Conservation (phyloP, 2,888 invertebrate genomes). For the Polyommatus iphigenia region DNA sequence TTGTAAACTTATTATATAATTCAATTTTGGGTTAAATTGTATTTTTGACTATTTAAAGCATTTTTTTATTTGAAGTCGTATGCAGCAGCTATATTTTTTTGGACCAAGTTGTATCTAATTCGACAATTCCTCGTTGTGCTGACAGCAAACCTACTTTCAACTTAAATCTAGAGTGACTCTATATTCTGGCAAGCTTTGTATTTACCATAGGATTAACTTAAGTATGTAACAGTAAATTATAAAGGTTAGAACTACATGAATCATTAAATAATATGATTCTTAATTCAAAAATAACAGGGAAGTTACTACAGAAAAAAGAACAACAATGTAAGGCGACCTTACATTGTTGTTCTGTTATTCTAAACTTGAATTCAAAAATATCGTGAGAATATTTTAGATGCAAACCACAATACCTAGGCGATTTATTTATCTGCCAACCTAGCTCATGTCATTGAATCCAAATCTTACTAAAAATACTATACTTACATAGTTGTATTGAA, state of each 20-base stretch:
- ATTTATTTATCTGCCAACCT: neutral
- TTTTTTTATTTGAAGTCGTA: too few species aligned
- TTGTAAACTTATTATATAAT: too few species aligned
- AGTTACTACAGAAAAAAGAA: neutral
- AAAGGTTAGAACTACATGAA: neutral
- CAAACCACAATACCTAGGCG: neutral
- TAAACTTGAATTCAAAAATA: neutral
- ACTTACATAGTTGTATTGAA: too few species aligned
- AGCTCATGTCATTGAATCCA: neutral
- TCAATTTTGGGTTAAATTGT: neutral
- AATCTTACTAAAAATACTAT: too few species aligned
- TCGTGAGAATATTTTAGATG: constrained; percentile 4
- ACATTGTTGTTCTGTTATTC: constrained; percentile 2
- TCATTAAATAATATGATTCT: neutral
- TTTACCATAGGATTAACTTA: neutral
- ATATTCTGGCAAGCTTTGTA: neutral
- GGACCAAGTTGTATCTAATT: neutral
- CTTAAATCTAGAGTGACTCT: neutral
- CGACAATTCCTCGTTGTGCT: neutral
- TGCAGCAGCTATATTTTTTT: neutral
- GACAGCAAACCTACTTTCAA: neutral
- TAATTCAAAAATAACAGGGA: neutral
- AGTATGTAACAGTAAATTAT: too few species aligned
- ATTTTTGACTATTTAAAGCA: neutral
- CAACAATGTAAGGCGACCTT: too few species aligned